Evolutionary conservation across 1,140 invertebrate genomes (phyloP).

Genomic region (Marisa cornuarietis): DNA sequence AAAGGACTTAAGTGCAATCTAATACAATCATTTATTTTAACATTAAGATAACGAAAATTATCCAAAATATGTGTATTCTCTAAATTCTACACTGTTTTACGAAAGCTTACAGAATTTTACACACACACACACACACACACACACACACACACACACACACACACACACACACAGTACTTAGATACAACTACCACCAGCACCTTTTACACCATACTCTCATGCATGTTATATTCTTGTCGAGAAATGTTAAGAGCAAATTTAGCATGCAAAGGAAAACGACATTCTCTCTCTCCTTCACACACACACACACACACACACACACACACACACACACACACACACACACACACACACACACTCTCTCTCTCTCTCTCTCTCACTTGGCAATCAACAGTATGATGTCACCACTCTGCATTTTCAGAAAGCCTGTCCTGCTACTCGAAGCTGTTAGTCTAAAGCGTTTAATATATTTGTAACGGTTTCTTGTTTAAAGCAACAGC

Average conservation of each 20-base stretch:
- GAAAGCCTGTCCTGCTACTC: neutral
- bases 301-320: constrained; percentile 10
- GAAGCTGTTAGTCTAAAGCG: neutral
- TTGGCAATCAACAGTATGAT: neutral
- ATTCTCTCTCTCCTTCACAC: neutral
- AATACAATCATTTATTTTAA: neutral
- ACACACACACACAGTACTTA: constrained; percentile 11
- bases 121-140: constrained; percentile 17
- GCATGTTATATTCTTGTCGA: neutral
- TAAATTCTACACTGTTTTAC: neutral
- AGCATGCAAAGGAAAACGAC: neutral
- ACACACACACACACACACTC: constrained; percentile 8
- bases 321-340: constrained; percentile 14
- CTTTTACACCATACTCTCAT: constrained; percentile 1
- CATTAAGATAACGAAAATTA: neutral
- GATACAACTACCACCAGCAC: neutral
- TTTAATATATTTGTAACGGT: neutral
- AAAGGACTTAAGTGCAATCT: neutral
- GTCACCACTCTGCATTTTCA: neutral
- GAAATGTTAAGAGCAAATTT: neutral
- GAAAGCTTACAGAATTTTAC: neutral
- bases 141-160: constrained; percentile 19
- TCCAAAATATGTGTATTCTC: neutral
- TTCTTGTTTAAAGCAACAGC: neutral
- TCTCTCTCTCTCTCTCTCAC: too few relatives aligned